A percentile compares a stretch with the other conserved stretches of the same genome.
Conservation (phyloP, 92 coral and sea anemone genomes). For the Paramuricea clavata region DNA sequence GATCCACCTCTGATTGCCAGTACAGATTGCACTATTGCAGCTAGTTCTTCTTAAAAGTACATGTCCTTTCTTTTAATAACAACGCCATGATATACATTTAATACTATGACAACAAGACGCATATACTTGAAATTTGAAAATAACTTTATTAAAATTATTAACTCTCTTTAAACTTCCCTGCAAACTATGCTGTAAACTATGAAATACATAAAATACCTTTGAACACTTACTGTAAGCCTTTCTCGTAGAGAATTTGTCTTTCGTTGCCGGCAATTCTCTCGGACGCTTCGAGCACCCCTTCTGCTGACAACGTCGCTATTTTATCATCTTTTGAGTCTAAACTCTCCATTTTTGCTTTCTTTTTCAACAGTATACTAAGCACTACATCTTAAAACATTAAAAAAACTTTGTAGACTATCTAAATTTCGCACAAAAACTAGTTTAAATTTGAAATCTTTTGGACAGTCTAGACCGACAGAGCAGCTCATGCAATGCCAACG, state of each 20-base stretch:
- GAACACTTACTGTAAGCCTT: slow-evolving; percentile 37
- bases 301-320: not conserved
- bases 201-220: not conserved
- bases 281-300: not conserved
- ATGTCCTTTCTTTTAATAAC: no score
- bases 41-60: no score
- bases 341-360: slow-evolving; percentile 5
- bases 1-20: no score
- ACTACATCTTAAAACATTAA: not conserved
- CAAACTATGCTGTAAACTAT: not conserved
- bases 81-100: no score
- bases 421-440: not conserved
- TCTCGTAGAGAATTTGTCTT: slow-evolving; percentile 38
- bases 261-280: slow-evolving; percentile 13
- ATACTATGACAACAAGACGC: not conserved
- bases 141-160: no score
- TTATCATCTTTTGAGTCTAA: not conserved
- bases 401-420: not conserved
- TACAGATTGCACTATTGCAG: no score
- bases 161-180: not conserved
- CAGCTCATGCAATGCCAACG: not conserved
- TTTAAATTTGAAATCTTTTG: not conserved
- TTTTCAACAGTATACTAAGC: not conserved
- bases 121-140: no score
- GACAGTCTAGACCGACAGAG: not conserved